Base-by-base conservation (phyloP, 1,140 invertebrate genomes). In the Archivesica marissinica region DNA sequence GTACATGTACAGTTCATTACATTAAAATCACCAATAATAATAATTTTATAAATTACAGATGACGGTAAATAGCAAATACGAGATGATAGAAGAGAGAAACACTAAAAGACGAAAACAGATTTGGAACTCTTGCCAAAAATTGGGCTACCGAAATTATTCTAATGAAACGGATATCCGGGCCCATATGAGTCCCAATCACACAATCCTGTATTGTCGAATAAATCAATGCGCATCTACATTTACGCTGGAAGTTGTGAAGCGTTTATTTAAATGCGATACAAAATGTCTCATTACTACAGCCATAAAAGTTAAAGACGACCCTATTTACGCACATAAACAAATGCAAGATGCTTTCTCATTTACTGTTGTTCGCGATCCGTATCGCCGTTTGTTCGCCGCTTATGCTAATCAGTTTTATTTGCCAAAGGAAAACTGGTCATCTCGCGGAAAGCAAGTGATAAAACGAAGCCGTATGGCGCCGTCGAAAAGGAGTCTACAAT, bases 381-480 rank as follows among this genome's bases (percentile, higher is more conserved):
- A 64, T 20, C 59, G 59, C 20, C 59, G 59, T 17, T 35, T 64
- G 6, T 72, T 72, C 17, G 41, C 66, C 1, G 35, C 66, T 4
- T 72, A 72, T 30, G 66, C 38, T 7, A 72, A 72, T 23, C 38
- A 72, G 28, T 20, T 72, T 3, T 72, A 72, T 44, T 30, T 44
- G n/a, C 66, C 66, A 25, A 72, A 72, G 15, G 44, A 72, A 30
- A 23, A 44, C 66, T 72, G 66, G 66, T 7, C 30, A 17, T 7
- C 11, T 44, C 25, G 30, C n/a, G 66, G 66, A 0, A 72, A 23
- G 11, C 41, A 72, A 35, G 47, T 72, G 20, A 25, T 72, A 30
- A 72, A 72, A 23, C 66, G 30, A 30, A 25, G 20, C 20, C 38
- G 66, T 23, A 72, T 44, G 25, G 47, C 41, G 23, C 66, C 66